Evolutionary conservation across 2,113 vertebrate genomes (phyloP).

Genomic region (Speoplatyrhinus poulsoni): DNA sequence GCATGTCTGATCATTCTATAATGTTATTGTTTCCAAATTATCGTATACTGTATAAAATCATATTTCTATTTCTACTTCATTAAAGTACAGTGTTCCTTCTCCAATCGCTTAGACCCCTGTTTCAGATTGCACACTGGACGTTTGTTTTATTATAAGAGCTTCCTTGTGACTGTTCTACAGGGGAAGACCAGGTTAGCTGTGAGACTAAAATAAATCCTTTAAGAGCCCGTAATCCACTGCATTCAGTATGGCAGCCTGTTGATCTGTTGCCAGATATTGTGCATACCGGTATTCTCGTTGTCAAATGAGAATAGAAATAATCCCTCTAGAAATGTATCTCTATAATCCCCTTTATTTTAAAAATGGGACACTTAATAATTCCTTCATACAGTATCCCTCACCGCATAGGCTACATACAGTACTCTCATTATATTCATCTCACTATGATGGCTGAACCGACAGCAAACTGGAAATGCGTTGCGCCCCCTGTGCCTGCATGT

Average conservation of each 20-base stretch:
- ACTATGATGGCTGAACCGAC: conserved; percentile 33
- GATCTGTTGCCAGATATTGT: conserved; percentile 51
- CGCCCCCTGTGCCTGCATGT: conserved; percentile 62
- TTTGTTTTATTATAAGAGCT: conserved; percentile 4
- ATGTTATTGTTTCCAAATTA: conserved; percentile 19
- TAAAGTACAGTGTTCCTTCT: conserved; percentile 36
- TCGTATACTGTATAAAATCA: neutral
- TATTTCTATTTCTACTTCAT: conserved; percentile 22
- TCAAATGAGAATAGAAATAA: conserved; percentile 45
- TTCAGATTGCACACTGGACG: conserved; percentile 32
- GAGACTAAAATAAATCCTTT: conserved; percentile 43
- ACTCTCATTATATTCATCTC: conserved; percentile 37
- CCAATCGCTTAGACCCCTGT: conserved; percentile 45
- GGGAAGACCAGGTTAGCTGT: conserved; percentile 28
- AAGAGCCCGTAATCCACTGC: conserved; percentile 43
- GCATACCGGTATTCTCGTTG: conserved; percentile 12
- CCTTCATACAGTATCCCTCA: conserved; percentile 16
- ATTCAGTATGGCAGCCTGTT: conserved; percentile 25
- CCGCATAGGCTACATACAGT: too few species aligned
- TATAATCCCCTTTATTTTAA: conserved; percentile 5
- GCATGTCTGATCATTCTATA: conserved; percentile 31
- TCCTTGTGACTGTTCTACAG: conserved; percentile 24
- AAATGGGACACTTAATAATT: conserved; percentile 41
- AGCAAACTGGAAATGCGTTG: conserved; percentile 49
- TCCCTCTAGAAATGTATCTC: conserved; percentile 41